These are phyloP conservation scores for Porites australiensis DNA, from an alignment of 64 coral and sea anemone species.

Conservation along the genomic window DNA sequence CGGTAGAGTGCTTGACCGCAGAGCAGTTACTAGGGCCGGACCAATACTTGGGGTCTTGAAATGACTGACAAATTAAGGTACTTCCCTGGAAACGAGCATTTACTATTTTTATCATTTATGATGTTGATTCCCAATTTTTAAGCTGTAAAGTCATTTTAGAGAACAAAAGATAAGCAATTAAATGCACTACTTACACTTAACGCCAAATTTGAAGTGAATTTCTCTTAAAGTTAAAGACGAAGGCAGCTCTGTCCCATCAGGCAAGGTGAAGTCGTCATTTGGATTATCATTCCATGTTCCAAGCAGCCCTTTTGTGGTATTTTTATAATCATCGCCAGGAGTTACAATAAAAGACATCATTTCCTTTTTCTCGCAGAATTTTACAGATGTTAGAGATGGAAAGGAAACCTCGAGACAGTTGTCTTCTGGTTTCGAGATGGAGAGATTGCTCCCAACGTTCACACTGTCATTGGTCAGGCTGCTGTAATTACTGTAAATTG, in stretches of 20 bases:
- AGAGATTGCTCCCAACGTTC: background rate
- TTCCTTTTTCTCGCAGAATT: background rate
- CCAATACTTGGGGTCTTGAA: too few species aligned
- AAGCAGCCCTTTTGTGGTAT: background rate
- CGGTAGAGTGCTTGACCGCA: too few species aligned
- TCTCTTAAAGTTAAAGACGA: background rate
- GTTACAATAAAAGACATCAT: conserved; percentile 37
- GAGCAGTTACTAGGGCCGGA: too few species aligned
- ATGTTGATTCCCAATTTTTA: too few species aligned
- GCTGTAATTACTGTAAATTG: background rate
- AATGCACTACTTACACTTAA: conserved; percentile 39
- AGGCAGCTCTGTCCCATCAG: conserved; percentile 27
- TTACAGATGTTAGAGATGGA: conserved; percentile 34
- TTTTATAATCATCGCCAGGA: conserved; percentile 23
- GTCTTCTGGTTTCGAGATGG: conserved; percentile 14
- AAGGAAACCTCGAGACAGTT: conserved; percentile 1
- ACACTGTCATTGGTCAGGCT: background rate
- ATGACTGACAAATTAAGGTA: too few species aligned
- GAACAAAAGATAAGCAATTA: background rate
- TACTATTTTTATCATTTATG: too few species aligned
- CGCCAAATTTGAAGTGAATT: conserved; percentile 57
- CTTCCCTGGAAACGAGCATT: too few species aligned
- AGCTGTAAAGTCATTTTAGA: too few species aligned
- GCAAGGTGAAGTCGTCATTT: background rate
- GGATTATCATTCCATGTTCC: too few species aligned